phyloP scores from a whole-genome alignment of 2,113 vertebrate genomes.

The Myotis brandtii region DNA sequence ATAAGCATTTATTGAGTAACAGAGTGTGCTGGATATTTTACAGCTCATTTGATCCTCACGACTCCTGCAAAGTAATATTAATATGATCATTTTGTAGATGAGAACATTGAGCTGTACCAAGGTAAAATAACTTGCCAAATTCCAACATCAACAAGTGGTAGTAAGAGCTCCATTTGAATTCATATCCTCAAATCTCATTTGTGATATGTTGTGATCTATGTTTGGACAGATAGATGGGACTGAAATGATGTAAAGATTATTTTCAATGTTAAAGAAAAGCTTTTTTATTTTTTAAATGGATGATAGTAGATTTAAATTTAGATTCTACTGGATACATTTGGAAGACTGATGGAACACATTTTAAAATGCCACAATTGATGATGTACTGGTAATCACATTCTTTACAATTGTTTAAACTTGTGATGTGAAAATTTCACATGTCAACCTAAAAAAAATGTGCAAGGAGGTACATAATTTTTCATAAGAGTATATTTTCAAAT shows the following conservation, averaged over 20 bases:
- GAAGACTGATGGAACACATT: background rate
- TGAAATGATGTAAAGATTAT: background rate
- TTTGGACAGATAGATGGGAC: background rate
- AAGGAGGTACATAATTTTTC: background rate
- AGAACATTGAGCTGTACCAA: background rate
- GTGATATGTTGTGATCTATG: background rate
- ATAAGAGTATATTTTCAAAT: background rate
- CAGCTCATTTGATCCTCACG: background rate
- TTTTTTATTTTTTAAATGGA: background rate
- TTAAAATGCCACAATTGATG: constrained; percentile 18
- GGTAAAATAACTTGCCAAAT: constrained; percentile 7
- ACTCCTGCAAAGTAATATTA: background rate
- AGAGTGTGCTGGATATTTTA: background rate
- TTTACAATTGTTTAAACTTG: constrained; percentile 6
- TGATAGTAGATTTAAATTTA: constrained; percentile 40
- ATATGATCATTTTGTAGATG: background rate
- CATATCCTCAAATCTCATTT: background rate
- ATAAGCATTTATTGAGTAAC: background rate
- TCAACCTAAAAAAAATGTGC: background rate
- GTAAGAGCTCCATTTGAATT: background rate
- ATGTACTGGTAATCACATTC: background rate
- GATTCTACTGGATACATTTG: background rate
- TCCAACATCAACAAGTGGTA: background rate
- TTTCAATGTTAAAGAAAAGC: background rate
- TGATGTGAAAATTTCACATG: constrained; percentile 16